These are phyloP conservation scores for Bursaphelenchus okinawaensis DNA, from an alignment of 2,888 invertebrate genomes.

Conservation along the genomic window DNA sequence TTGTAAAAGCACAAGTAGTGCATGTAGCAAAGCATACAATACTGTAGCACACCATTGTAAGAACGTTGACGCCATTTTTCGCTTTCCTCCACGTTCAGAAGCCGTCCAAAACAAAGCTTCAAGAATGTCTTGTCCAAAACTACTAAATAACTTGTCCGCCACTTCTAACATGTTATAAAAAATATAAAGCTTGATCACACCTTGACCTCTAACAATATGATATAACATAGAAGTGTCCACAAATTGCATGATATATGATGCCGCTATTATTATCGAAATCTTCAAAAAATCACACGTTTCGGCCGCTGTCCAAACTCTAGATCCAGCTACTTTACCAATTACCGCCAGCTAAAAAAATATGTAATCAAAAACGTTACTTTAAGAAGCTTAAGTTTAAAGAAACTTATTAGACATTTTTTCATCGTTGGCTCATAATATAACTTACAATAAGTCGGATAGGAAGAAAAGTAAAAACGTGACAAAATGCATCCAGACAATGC, in stretches of 20 bases:
- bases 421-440: too few species aligned
- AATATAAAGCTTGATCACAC: conserved; percentile 96
- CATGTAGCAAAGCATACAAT: conserved; percentile 70
- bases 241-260: conserved; percentile 70
- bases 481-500: conserved; percentile 88
- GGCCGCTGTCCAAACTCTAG: conserved; percentile 47
- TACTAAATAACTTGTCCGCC: conserved; percentile 87
- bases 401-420: conserved; percentile 24
- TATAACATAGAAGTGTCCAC: conserved; percentile 94
- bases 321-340: conserved; percentile 31
- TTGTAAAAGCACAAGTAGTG: conserved; percentile 79
- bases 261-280: conserved; percentile 72
- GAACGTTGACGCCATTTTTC: conserved; percentile 66
- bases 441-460: conserved; percentile 85
- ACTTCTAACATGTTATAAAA: conserved; percentile 98
- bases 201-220: conserved; percentile 80
- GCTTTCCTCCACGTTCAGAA: conserved; percentile 71
- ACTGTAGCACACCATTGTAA: conserved; percentile 86
- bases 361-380: too few species aligned
- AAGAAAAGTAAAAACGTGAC: conserved; percentile 93
- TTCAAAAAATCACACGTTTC: conserved; percentile 91
- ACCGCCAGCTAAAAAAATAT: conserved; percentile 18
- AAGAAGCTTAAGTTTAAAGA: not conserved
- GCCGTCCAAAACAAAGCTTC: conserved; percentile 98
- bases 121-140: conserved; percentile 79